phyloP scores from a whole-genome alignment of 2,797 vertebrate species.

The Pteronotus mesoamericanus region DNA sequence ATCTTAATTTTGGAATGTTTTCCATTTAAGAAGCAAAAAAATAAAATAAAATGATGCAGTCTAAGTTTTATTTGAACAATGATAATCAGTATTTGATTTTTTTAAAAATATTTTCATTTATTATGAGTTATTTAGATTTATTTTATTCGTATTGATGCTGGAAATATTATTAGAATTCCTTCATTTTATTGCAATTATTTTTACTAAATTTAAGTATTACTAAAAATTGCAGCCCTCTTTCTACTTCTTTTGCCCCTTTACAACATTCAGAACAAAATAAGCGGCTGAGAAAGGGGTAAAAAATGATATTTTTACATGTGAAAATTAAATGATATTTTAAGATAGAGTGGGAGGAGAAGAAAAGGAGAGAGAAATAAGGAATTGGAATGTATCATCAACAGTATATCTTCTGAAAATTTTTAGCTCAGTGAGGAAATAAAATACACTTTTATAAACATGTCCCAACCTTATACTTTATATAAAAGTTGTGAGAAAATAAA shows the following conservation, averaged over 20 bases:
- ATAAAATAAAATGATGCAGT: background rate
- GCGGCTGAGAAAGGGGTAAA: background rate
- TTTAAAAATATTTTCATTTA: background rate
- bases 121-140: background rate
- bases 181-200: background rate
- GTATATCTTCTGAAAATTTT: background rate
- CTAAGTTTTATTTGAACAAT: background rate
- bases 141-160: background rate
- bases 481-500: background rate
- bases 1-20: background rate
- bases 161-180: background rate
- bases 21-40: background rate
- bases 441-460: background rate
- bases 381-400: background rate
- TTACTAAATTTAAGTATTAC: background rate
- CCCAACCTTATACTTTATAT: background rate
- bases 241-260: background rate
- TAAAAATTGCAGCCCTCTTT: background rate
- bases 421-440: background rate
- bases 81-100: background rate
- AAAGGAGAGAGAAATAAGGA: background rate
- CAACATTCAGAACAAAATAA: background rate
- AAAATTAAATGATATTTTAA: background rate
- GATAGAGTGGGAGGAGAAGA: background rate
- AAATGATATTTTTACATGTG: background rate